Percentiles rank a stretch among this genome's conserved stretches.
These are phyloP conservation scores for Tribolium madens DNA, from an alignment of 1,140 invertebrate species.

Conservation along the genomic window DNA sequence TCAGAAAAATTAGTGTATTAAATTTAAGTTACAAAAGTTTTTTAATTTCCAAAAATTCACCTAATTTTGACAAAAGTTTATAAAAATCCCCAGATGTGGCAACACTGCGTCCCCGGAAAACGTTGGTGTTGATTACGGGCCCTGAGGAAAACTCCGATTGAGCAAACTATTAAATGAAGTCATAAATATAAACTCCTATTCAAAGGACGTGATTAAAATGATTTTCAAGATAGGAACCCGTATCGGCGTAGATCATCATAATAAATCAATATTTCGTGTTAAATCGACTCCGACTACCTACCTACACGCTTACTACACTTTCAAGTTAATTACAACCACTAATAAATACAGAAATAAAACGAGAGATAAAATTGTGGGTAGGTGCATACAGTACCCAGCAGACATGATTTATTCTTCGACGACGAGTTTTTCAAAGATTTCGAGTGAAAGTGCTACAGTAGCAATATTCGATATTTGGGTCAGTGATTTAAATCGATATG, in stretches of 20 bases:
- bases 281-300: constrained; percentile 41
- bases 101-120: too few relatives aligned
- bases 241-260: constrained; percentile 38
- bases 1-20: too few relatives aligned
- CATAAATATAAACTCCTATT: constrained; percentile 23
- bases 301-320: constrained; percentile 45
- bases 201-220: constrained; percentile 27
- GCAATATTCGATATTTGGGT: background rate
- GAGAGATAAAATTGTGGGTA: background rate
- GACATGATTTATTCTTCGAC: background rate
- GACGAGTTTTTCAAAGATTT: background rate
- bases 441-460: background rate
- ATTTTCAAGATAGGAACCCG: constrained; percentile 24
- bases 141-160: background rate
- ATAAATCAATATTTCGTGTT: constrained; percentile 46
- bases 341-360: constrained; percentile 41
- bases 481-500: background rate
- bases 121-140: constrained; percentile 11
- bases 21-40: too few relatives aligned
- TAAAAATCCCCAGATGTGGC: too few relatives aligned
- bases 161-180: constrained; percentile 36
- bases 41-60: too few relatives aligned
- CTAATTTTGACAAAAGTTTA: too few relatives aligned
- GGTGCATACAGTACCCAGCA: too few relatives aligned
- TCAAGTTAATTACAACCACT: constrained; percentile 42